Evolutionary conservation across 2,888 invertebrate genomes (phyloP), one percentile per base, ranked within the genome.

Genomic region (Drosophila putrida): DNA sequence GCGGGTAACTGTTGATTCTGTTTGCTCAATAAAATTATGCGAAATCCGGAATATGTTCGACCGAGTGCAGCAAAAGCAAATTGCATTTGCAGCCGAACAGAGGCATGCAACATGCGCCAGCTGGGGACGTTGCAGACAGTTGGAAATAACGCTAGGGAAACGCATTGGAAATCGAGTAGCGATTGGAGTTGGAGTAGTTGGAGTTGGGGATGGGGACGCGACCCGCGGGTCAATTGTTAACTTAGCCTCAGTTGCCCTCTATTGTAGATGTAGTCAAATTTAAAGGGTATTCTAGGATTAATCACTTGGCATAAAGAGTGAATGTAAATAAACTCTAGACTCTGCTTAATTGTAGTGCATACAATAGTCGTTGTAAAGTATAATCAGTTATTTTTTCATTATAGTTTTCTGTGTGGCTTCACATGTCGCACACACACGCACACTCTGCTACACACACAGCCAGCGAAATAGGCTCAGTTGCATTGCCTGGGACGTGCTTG

Each of bases 1-100:
- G 31, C 20, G 59, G 76, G 69, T 62, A 68, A 78, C 85, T 84
- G 85, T 84, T 82, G 84, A 72, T 75, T 78, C 80, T 63, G 79
- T 78, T 77, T 69, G 71, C 77, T 59, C 20, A 88, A 83, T 83
- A 83, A 86, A 83, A 88, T 83, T 83, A 83, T 83, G 83, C 87
- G 80, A 69, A 86, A 86, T 82, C 64, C 71, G 69, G 68, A 82
- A 82, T 85, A 76, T 85, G 88, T 82, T 67, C 77, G 81, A 64
- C 69, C 63, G 75, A 82, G 83, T 80, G 80, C 63, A 86, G 83
- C 83, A 80, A 78, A 88, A 86, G 83, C 83, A 80, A 78, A 88
- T 88, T 82, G 78, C 79, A 86, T 83, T 88, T 88, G 75, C 87
- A 54, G 58, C 60, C 71, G 66, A 66, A 57, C 58, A 67, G 78